A percentile compares a stretch with the other conserved stretches of the same genome.
These are phyloP conservation scores for Idaea dimidiata DNA, from an alignment of 2,888 invertebrate species.

Conservation along the genomic window DNA sequence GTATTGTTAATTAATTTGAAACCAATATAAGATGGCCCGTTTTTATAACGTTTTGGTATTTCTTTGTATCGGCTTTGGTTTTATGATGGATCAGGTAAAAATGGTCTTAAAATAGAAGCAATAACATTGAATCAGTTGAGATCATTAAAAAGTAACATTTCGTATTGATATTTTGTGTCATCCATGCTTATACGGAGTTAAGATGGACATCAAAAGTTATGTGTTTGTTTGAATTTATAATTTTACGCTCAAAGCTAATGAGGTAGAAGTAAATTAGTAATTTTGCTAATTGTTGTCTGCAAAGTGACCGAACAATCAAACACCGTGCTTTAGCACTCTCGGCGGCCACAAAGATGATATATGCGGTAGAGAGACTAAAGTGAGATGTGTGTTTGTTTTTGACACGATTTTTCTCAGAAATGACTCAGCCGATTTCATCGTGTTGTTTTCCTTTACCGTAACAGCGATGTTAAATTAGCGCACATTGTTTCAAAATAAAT, in stretches of 20 bases:
- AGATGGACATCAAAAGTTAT: constrained; percentile 50
- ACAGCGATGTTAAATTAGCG: too few relatives aligned
- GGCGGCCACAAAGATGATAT: not conserved
- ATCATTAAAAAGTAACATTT: constrained; percentile 46
- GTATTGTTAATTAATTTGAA: constrained; percentile 16
- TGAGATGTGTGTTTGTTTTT: not conserved
- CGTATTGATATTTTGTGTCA: constrained; percentile 38
- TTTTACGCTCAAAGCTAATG: constrained; percentile 39
- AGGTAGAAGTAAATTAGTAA: constrained; percentile 20
- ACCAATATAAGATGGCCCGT: constrained; percentile 18
- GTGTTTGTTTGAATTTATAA: constrained; percentile 47
- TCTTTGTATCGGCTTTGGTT: constrained; percentile 10
- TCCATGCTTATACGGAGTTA: constrained; percentile 42
- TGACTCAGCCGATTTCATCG: too few relatives aligned
- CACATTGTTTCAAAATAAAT: too few relatives aligned
- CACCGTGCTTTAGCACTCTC: not conserved
- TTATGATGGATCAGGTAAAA: constrained; percentile 31
- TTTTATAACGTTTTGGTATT: constrained; percentile 5
- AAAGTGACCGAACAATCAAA: not conserved
- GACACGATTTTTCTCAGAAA: too few relatives aligned
- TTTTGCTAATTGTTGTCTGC: not conserved
- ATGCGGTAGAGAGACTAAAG: constrained; percentile 5
- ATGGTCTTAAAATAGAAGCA: constrained; percentile 32
- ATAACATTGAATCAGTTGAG: constrained; percentile 53
- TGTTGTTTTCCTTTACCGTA: too few relatives aligned